phyloP scores from a whole-genome alignment of 1,140 invertebrate genomes.

The Ostrea denselamellosa region DNA sequence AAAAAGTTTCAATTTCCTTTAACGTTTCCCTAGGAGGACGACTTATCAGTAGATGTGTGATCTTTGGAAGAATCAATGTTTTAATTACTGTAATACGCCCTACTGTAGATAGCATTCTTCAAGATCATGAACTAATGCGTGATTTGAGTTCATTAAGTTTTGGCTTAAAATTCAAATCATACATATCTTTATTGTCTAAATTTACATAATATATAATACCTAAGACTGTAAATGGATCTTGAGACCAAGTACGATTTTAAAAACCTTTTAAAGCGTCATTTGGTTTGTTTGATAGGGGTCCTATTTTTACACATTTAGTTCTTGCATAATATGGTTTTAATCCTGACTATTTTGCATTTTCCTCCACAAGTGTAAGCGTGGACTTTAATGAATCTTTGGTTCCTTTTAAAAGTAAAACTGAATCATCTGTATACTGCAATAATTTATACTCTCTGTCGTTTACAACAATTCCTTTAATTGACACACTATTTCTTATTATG shows the following conservation, averaged over 20 bases:
- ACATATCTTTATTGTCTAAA: background rate
- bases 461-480: constrained; percentile 10
- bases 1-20: constrained; percentile 7
- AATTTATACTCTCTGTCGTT: constrained; percentile 17
- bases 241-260: background rate
- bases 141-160: background rate
- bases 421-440: constrained; percentile 39
- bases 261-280: background rate
- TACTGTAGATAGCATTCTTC: constrained; percentile 20
- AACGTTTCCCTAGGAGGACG: background rate
- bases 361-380: background rate
- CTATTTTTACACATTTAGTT: constrained; percentile 26
- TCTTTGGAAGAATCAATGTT: background rate
- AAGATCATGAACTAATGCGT: background rate
- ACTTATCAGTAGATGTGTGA: background rate
- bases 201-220: constrained; percentile 19
- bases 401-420: background rate
- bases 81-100: constrained; percentile 20
- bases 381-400: background rate
- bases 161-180: background rate
- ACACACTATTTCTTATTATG: constrained; percentile 11
- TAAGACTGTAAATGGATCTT: constrained; percentile 12
- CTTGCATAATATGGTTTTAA: constrained; percentile 27
- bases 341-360: constrained; percentile 13
- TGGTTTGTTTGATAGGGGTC: background rate